A percentile compares a stretch with the other conserved stretches of the same genome.
These are phyloP conservation scores for Ectobius pallidus DNA, from an alignment of 2,888 invertebrate species.

Conservation along the genomic window DNA sequence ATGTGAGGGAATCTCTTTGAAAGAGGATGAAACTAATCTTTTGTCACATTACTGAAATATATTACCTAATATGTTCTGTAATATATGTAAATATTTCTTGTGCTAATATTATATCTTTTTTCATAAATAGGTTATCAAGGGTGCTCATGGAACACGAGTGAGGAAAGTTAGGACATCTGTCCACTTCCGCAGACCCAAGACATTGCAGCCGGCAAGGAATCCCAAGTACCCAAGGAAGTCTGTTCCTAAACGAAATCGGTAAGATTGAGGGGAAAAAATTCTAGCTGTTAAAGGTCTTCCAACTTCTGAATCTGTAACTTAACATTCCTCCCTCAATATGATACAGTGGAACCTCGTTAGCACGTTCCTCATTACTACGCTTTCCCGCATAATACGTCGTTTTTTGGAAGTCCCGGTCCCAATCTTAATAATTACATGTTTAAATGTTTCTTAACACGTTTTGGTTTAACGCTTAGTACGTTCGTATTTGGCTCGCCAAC, in stretches of 20 bases:
- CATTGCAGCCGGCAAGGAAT: conserved; percentile 85
- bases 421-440: too few relatives aligned
- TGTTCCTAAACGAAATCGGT: conserved; percentile 91
- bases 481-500: too few relatives aligned
- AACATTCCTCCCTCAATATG: too few relatives aligned
- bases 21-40: conserved; percentile 9
- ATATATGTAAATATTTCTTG: not conserved
- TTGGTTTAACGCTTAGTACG: too few relatives aligned
- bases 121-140: conserved; percentile 78
- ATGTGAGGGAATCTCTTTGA: conserved; percentile 66
- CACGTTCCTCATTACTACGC: too few relatives aligned
- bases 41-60: conserved; percentile 27
- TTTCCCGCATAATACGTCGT: too few relatives aligned
- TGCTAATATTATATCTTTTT: not conserved
- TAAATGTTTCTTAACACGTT: too few relatives aligned
- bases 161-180: conserved; percentile 94
- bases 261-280: too few relatives aligned
- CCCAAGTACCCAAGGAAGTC: conserved; percentile 97
- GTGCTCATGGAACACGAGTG: conserved; percentile 84
- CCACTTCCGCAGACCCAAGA: conserved; percentile 94
- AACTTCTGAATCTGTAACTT: not conserved
- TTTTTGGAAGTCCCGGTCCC: too few relatives aligned
- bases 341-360: too few relatives aligned
- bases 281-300: not conserved
- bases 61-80: not conserved